Evolutionary conservation across 2,113 vertebrate species (phyloP), one percentile per base, ranked within the genome.

Genomic region (Silurus glanis): DNA sequence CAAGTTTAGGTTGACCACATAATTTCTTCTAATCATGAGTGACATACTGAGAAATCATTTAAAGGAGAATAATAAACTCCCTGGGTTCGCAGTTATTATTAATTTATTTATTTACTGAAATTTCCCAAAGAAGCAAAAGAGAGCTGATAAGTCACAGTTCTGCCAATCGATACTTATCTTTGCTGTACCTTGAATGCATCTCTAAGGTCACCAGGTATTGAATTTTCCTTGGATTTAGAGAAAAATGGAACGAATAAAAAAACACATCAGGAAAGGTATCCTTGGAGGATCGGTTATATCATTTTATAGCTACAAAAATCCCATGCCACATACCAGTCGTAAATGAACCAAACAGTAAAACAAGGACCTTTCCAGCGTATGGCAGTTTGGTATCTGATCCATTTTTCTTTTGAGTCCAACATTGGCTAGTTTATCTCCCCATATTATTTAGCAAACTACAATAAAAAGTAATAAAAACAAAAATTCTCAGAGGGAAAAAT

Each of bases 121-220:
- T 92, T 91, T 91, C 91, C 91, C 91, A 91, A 85, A 85, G 89
- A 91, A 83, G 80, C 25, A 72, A 79, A 74, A 28, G 53, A 79
- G 78, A 83, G 87, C 90, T 89, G 92, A 94, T 91, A 91, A 95
- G 91, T 87, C 86, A 76, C 89, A 90, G 87, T 93, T 87, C 91
- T 91, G 83, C 90, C 90, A 92, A 91, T 95, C 94, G 90, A 94
- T 94, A 92, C 55, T 89, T 91, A 87, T 92, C 90, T 93, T 85
- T 88, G 83, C 82, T 83, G 88, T 89, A 90, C 91, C 92, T 58
- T 88, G 76, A 91, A 86, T 89, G 89, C 84, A 85, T 91, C 90
- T 88, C 83, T 93, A 94, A 94, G 93, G 93, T 94, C 91, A 92
- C 88, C 82, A 83, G 87, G 84, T 92, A 95, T 95, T 86, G 92